Percentiles rank a stretch among this genome's conserved stretches.
phyloP scores from a whole-genome alignment of 2,797 vertebrate genomes.

The Chelon labrosus region DNA sequence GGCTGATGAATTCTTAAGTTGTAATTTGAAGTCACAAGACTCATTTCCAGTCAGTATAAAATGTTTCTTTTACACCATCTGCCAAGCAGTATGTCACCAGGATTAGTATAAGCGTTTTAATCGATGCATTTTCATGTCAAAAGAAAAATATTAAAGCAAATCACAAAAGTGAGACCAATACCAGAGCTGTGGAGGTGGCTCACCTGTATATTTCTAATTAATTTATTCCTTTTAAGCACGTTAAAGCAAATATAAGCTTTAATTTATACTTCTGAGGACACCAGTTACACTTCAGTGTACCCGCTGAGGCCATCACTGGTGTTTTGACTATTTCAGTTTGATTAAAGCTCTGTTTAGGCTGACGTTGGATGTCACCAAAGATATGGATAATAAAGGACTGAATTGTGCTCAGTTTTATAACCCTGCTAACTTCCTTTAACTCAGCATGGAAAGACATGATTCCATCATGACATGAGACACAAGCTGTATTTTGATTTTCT shows the following conservation, averaged over 20 bases:
- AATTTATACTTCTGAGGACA: not conserved
- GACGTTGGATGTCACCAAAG: too few relatives aligned
- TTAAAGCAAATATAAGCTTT: not conserved
- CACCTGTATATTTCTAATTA: too few relatives aligned
- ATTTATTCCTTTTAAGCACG: too few relatives aligned
- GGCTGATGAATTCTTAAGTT: not conserved
- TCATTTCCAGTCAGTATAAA: not conserved
- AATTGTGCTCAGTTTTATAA: not conserved
- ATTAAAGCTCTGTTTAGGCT: too few relatives aligned
- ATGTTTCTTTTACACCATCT: not conserved
- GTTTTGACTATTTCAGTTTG: too few relatives aligned
- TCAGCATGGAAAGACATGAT: not conserved
- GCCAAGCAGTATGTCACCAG: not conserved
- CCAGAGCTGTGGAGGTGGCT: too few relatives aligned
- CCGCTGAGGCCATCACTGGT: too few relatives aligned
- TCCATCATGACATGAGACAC: not conserved
- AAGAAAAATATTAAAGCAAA: not conserved
- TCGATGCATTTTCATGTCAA: too few relatives aligned
- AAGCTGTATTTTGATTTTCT: slow-evolving; percentile 75
- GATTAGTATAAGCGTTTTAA: too few relatives aligned
- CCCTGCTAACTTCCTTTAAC: not conserved
- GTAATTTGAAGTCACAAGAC: not conserved
- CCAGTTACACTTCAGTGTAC: not conserved
- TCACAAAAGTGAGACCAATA: not conserved
- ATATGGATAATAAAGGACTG: too few relatives aligned